Base-by-base conservation (phyloP, 2,888 invertebrate genomes). In the Andrena minutula region DNA sequence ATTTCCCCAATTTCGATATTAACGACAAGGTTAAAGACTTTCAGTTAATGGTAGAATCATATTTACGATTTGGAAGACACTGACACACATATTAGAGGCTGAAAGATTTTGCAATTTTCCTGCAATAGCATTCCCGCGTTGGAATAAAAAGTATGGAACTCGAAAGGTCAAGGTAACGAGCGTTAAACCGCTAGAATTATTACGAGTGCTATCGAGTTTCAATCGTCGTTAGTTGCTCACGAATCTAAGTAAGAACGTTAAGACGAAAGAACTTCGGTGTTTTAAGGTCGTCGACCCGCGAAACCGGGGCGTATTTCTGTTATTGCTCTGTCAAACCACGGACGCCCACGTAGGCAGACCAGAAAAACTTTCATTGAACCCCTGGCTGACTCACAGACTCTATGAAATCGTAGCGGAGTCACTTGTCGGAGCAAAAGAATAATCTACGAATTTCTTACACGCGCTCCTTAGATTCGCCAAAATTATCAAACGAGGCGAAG, bases 291-390 rank as follows among this genome's bases (percentile, higher is more conserved):
- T 53, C 41, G 73, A 86, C 71, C 76, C 63, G 63, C 60, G 47
- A 75, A 75, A 81, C 53, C 56, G 28, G 35, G 12, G 68, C 60
- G 75, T 86, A 86, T 86, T 86, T 86, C 75, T 75, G 84, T 81
- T 80, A 76, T 80, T 79, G 69, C 68, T n/a, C 74, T 58, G 74
- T 69, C 61, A 75, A 79, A 60, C 60, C 58, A 60, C 23, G 23
- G 30, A 70, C 78, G 82, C 78, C 85, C 60, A 82, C 75, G 74
- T 70, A 10, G 8, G 16, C 32, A 64, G 49, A 16, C 41, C 51
- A 61, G 64, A 72, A 85, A 78, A 76, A 77, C 41, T 71, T 68
- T 82, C 65, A 79, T 77, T 78, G 49, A 68, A 66, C 73, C 58
- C 30, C n/a, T 23, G 64, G 58, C n/a, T 28, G 35, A 47, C 23